Percentiles rank a stretch among this genome's conserved stretches.
Conservation (phyloP, 2,888 invertebrate species). For the Drosophila conformis region DNA sequence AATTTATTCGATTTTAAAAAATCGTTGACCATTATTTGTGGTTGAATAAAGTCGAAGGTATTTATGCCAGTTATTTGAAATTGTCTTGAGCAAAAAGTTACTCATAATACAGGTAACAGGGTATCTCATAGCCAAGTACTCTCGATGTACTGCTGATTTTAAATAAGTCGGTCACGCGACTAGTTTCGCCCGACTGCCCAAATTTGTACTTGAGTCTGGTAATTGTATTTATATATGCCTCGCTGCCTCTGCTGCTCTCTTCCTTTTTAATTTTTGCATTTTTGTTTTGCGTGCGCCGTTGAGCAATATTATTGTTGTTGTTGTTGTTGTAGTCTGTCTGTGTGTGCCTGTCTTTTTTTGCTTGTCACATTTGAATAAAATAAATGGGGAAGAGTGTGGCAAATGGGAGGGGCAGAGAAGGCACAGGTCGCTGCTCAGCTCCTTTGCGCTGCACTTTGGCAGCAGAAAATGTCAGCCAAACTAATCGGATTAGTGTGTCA, state of each 20-base stretch:
- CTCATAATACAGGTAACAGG: neutral
- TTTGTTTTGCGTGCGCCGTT: constrained; percentile 45
- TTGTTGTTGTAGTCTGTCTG: constrained; percentile 3
- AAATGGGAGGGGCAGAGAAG: neutral
- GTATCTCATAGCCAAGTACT: neutral
- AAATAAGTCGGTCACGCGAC: neutral
- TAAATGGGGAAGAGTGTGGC: constrained; percentile 49
- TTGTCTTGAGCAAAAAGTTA: neutral
- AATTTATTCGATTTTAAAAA: too few relatives aligned
- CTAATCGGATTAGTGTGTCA: constrained; percentile 81
- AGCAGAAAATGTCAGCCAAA: constrained; percentile 72
- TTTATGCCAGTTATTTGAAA: neutral
- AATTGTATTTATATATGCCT: constrained; percentile 31
- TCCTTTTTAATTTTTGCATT: constrained; percentile 67
- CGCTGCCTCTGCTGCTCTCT: constrained; percentile 2
- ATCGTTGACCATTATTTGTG: too few relatives aligned
- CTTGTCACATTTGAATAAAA: constrained; percentile 76
- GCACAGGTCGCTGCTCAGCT: constrained; percentile 32
- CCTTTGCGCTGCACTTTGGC: constrained; percentile 63
- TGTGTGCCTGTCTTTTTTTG: constrained; percentile 47
- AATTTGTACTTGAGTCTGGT: constrained; percentile 26
- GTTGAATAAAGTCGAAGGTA: neutral
- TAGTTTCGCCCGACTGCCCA: constrained; percentile 12
- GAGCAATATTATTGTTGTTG: constrained; percentile 10
- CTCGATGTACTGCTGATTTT: neutral